A percentile compares a stretch with the other conserved stretches of the same genome.
Conservation (phyloP, 1,140 invertebrate genomes). For the Papilio dardanus region DNA sequence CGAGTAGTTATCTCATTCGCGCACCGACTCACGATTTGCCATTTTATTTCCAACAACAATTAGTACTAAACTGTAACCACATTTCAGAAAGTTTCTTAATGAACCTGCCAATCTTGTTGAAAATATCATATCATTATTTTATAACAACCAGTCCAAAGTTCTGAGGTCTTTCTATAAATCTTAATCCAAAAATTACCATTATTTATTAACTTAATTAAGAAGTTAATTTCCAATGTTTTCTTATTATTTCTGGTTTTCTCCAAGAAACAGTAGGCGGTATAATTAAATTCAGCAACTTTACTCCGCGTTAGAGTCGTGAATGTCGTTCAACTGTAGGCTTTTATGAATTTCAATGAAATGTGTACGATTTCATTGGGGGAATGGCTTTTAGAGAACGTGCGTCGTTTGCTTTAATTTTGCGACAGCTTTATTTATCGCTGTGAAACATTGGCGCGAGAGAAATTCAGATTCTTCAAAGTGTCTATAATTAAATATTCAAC, state of each 20-base stretch:
- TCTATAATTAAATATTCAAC: slow-evolving; percentile 39
- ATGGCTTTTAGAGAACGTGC: slow-evolving; percentile 44
- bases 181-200: neutral
- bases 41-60: neutral
- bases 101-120: slow-evolving; percentile 5
- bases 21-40: neutral
- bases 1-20: slow-evolving; percentile 5
- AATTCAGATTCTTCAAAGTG: slow-evolving; percentile 39
- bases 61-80: neutral
- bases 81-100: neutral
- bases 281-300: slow-evolving; percentile 39
- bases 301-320: slow-evolving; percentile 35
- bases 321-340: slow-evolving; percentile 40
- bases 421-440: slow-evolving; percentile 41
- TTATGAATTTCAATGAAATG: slow-evolving; percentile 54
- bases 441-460: slow-evolving; percentile 39
- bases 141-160: neutral
- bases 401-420: slow-evolving; percentile 42
- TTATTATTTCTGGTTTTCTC: slow-evolving; percentile 7
- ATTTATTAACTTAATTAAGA: neutral
- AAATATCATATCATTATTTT: too few species aligned
- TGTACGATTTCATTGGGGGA: slow-evolving; percentile 49
- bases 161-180: neutral
- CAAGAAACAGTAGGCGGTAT: slow-evolving; percentile 18
- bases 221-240: neutral